Percentiles rank a stretch among this genome's conserved stretches.
Evolutionary conservation across 1,140 invertebrate genomes (phyloP).

Genomic region (Meteorus sp.): DNA sequence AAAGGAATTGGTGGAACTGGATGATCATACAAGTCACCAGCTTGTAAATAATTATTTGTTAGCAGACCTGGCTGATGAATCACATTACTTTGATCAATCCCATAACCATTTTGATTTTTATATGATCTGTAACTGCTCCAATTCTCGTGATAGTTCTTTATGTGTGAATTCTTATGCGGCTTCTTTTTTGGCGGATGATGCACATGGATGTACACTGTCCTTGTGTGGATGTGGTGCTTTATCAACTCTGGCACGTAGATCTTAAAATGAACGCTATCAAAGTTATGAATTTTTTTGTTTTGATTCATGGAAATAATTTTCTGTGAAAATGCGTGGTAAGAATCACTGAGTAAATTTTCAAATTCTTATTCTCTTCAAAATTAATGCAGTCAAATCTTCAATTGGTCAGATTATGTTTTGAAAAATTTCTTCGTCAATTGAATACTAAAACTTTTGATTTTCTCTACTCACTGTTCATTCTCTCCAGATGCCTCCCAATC

Average conservation of each 20-base stretch:
- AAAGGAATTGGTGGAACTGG: conserved; percentile 34
- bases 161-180: conserved; percentile 49
- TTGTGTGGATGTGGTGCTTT: conserved; percentile 63
- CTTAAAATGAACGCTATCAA: conserved; percentile 60
- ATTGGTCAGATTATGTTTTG: too few species aligned
- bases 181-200: conserved; percentile 39
- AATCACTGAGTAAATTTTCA: too few species aligned
- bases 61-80: conserved; percentile 35
- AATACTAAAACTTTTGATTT: too few species aligned
- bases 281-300: background rate
- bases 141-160: conserved; percentile 57
- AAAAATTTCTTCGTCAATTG: too few species aligned
- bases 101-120: conserved; percentile 27
- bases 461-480: too few species aligned
- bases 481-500: too few species aligned
- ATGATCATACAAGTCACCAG: too few species aligned
- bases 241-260: conserved; percentile 63
- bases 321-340: too few species aligned
- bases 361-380: too few species aligned
- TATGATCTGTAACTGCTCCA: conserved; percentile 44
- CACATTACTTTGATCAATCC: conserved; percentile 44
- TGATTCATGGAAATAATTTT: too few species aligned
- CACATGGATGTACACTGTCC: conserved; percentile 61
- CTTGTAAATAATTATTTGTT: too few species aligned
- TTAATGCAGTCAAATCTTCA: too few species aligned